These are phyloP conservation scores for Palythoa heliodiscus DNA, from an alignment of 92 coral and sea anemone species.

Conservation along the genomic window DNA sequence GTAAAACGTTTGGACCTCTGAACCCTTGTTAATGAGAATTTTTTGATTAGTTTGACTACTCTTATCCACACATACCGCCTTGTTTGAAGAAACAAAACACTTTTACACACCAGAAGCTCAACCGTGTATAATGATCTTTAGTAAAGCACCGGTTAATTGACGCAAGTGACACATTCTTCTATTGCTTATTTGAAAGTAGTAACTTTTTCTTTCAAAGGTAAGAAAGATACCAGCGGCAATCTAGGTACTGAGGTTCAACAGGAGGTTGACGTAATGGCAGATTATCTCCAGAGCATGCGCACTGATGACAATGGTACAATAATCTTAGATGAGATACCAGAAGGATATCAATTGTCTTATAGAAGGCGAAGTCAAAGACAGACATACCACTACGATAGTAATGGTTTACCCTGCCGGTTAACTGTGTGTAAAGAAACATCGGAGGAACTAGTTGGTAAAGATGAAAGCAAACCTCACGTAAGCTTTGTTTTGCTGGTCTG, in stretches of 20 bases:
- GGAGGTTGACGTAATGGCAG: conserved; percentile 49
- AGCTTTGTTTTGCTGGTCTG: not conserved
- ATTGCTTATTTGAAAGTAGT: not conserved
- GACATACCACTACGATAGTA: conserved; percentile 41
- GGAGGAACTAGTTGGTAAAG: not conserved
- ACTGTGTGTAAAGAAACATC: conserved; percentile 58
- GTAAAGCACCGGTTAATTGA: not conserved
- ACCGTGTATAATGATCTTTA: not conserved
- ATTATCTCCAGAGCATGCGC: conserved; percentile 53
- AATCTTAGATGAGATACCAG: conserved; percentile 43
- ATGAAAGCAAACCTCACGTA: conserved; percentile 4
- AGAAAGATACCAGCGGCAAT: not conserved
- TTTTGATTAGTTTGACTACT: too few relatives aligned
- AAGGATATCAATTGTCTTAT: conserved; percentile 52
- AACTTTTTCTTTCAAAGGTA: not conserved
- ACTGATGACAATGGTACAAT: conserved; percentile 27
- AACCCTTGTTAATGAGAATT: too few relatives aligned
- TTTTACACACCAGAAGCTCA: too few relatives aligned
- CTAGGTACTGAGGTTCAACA: conserved; percentile 13
- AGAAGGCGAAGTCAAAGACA: conserved; percentile 47
- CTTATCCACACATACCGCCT: too few relatives aligned
- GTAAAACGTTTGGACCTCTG: too few relatives aligned
- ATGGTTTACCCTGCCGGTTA: conserved; percentile 48
- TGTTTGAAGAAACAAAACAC: too few relatives aligned
- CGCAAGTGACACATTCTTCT: not conserved